Base-by-base conservation (phyloP, 2,113 vertebrate species). In the Ceyx cyanopectus region DNA sequence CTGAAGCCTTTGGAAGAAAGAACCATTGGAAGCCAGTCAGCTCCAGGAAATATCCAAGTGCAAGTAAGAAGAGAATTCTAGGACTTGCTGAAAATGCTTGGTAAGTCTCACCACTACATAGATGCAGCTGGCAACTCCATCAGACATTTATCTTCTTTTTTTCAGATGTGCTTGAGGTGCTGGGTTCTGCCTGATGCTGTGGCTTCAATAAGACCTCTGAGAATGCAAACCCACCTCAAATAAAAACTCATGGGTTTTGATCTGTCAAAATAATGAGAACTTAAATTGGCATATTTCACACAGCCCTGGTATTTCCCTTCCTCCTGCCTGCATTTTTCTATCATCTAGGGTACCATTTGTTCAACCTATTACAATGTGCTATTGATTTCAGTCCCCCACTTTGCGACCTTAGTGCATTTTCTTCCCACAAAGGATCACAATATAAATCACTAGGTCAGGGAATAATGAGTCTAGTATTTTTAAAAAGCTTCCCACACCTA, bases 391-490 rank as follows among this genome's bases (percentile, higher is more conserved):
- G 69, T 56, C 43, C 34, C 43, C 30, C 10, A 61, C 48, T 91
- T 93, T 74, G 87, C 0, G 4, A 82, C 56, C 87, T 92, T 45
- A 56, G 34, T 53, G 18, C 45, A 53, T 92, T 91, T 94, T 93
- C 78, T 85, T 92, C 72, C 70, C 0, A 0, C 1, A 5, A 85
- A 70, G 67, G 81, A 92, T 92, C 84, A 93, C 40, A 62, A 77
- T 85, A 82, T 65, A 93, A 94, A 95, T 77, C 87, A 74, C 56
- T 53, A 67, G 84, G 67, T 84, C 94, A 93, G 70, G 58, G 58
- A 96, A 93, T 87, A 94, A 92, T 76, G 81, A 93, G 60, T 90
- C 70, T 23, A 82, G 58, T 85, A 73, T 60, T 93, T 93, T 87
- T 92, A 63, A 85, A 94, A 92, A 90, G 60, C 81, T 48, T 92